Evolutionary conservation across 2,797 vertebrate genomes (phyloP).

Genomic region (Austrolebias charrua): DNA sequence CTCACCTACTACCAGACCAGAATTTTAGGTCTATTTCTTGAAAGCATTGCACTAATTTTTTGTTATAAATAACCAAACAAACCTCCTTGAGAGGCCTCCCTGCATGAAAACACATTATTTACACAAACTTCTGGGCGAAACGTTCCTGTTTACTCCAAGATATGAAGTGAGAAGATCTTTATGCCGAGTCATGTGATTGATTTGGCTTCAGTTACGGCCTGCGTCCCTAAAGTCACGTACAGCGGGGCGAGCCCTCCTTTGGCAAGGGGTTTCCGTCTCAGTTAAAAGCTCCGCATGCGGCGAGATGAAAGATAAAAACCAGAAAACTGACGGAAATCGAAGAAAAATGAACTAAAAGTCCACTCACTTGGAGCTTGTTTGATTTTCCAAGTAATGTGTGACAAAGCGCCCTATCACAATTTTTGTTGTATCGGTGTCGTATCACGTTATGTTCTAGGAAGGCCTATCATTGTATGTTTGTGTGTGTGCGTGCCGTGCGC

Average conservation of each 20-base stretch:
- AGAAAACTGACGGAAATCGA: slow-evolving; percentile 37
- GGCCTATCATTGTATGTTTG: slow-evolving; percentile 26
- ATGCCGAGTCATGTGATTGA: slow-evolving; percentile 37
- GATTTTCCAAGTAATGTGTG: slow-evolving; percentile 2
- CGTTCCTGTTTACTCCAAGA: slow-evolving; percentile 29
- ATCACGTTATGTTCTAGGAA: slow-evolving; percentile 43
- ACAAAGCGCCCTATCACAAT: slow-evolving; percentile 29
- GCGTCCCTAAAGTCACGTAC: slow-evolving; percentile 59
- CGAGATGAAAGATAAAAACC: slow-evolving; percentile 57
- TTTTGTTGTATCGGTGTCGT: slow-evolving; percentile 51
- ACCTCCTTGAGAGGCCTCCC: slow-evolving; percentile 28
- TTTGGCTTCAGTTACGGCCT: slow-evolving; percentile 39
- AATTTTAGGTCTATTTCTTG: too few species aligned
- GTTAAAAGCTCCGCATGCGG: slow-evolving; percentile 39
- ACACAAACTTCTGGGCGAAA: slow-evolving; percentile 4
- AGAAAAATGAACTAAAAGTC: slow-evolving; percentile 40
- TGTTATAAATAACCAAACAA: background rate
- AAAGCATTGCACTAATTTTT: too few species aligned
- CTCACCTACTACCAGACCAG: too few species aligned
- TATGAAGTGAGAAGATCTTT: slow-evolving; percentile 29
- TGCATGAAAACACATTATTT: slow-evolving; percentile 40
- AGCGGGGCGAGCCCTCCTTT: slow-evolving; percentile 34
- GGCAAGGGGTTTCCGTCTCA: slow-evolving; percentile 47
- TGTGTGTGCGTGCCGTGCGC: background rate
- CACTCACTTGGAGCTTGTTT: slow-evolving; percentile 37